phyloP scores from a whole-genome alignment of 2,113 vertebrate species.

The Zosterops borbonicus region DNA sequence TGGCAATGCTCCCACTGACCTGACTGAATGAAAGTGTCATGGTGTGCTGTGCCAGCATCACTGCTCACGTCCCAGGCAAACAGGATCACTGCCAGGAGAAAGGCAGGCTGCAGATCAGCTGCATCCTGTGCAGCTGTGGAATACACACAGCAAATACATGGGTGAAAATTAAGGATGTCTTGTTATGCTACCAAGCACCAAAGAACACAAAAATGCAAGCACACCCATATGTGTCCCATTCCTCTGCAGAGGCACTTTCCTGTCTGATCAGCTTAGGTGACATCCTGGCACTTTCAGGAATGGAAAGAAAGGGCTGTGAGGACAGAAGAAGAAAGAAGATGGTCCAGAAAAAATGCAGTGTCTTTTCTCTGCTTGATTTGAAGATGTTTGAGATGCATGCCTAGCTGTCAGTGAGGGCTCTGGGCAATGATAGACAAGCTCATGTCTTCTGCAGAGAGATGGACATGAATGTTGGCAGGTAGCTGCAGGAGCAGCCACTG shows the following conservation, averaged over 20 bases:
- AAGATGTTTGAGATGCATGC: background rate
- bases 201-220: background rate
- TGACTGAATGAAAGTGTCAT: rapidly evolving
- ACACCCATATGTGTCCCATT: background rate
- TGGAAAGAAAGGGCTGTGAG: background rate
- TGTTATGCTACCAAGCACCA: background rate
- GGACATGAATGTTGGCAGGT: background rate
- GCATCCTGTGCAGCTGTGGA: background rate
- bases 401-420: background rate
- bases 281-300: background rate
- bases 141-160: background rate
- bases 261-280: background rate
- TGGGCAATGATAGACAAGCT: background rate
- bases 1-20: background rate
- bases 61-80: background rate
- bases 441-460: background rate
- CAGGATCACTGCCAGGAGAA: background rate
- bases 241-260: background rate
- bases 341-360: background rate
- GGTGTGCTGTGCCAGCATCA: background rate
- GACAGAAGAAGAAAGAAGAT: background rate
- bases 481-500: background rate
- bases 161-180: background rate
- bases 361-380: background rate
- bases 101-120: background rate